Percentiles rank a stretch among this genome's conserved stretches.
Evolutionary conservation across 53 echinoderm and acorn worm genomes (phyloP).

Genomic region (Zoroaster sp.): DNA sequence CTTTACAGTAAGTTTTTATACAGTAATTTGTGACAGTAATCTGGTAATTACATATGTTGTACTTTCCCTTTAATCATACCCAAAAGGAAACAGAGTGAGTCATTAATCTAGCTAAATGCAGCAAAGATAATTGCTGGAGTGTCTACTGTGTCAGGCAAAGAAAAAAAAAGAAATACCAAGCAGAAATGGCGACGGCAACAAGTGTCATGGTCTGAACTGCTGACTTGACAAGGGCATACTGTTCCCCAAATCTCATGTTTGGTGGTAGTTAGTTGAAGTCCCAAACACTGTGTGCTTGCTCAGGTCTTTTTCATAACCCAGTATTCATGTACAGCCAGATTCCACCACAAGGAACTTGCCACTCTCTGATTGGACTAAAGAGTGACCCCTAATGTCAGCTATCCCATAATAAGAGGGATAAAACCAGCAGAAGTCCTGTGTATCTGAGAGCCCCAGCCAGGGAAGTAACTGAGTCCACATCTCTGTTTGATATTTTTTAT

Average conservation of each 20-base stretch:
- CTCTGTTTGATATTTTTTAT: slow-evolving; percentile 48
- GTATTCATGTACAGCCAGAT: neutral
- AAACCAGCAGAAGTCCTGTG: slow-evolving; percentile 59
- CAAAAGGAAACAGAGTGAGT: slow-evolving; percentile 37
- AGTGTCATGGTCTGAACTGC: slow-evolving; percentile 13
- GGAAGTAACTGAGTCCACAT: slow-evolving; percentile 69
- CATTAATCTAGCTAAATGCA: slow-evolving; percentile 9
- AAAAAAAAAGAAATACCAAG: neutral
- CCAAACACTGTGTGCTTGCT: neutral
- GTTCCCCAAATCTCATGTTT: slow-evolving; percentile 13
- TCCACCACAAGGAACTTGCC: neutral
- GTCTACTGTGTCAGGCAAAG: neutral
- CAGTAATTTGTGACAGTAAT: neutral
- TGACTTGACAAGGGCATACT: slow-evolving; percentile 53
- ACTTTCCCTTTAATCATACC: slow-evolving; percentile 11
- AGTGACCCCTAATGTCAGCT: slow-evolving; percentile 66
- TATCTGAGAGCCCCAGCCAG: slow-evolving; percentile 71
- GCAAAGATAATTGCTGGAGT: neutral
- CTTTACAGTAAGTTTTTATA: no score
- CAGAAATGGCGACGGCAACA: neutral
- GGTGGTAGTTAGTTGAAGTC: slow-evolving; percentile 15
- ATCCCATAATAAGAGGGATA: slow-evolving; percentile 83
- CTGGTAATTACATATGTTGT: no score
- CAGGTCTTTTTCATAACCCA: neutral
- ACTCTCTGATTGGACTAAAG: slow-evolving; percentile 69